Conservation (phyloP, 2,797 vertebrate species). For the Orestias chungarensis region DNA sequence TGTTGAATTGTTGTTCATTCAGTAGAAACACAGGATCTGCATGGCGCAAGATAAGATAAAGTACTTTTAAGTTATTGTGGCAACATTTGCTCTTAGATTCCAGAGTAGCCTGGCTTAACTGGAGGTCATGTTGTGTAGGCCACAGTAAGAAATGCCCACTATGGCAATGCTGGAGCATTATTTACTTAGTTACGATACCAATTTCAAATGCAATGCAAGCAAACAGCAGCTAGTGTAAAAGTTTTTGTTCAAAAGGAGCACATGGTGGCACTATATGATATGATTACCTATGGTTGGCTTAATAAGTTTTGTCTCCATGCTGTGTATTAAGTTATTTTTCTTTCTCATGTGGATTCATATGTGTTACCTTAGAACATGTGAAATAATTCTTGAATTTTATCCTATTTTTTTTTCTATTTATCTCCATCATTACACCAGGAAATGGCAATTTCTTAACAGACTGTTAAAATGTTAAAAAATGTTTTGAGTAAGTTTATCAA, state of each 20-base stretch:
- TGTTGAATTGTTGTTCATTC: neutral
- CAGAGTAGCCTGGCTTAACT: neutral
- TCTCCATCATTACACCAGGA: too few species aligned
- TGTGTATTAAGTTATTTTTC: neutral
- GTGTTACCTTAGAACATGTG: too few species aligned
- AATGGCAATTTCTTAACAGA: too few species aligned
- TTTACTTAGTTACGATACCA: neutral
- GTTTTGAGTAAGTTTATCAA: neutral
- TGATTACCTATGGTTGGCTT: neutral
- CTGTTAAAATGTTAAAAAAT: neutral
- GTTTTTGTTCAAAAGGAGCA: neutral
- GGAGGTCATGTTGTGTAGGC: neutral
- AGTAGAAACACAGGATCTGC: neutral
- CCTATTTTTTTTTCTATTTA: too few species aligned
- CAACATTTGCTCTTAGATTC: neutral
- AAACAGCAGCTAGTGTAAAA: too few species aligned
- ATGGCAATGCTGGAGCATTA: neutral
- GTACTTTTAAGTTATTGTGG: neutral
- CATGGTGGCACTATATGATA: neutral
- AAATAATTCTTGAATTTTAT: too few species aligned
- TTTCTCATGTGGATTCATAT: neutral
- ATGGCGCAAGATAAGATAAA: neutral
- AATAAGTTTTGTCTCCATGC: neutral
- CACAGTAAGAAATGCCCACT: neutral
- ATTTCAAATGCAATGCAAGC: neutral